These are phyloP conservation scores for Asbolus verrucosus DNA, from an alignment of 1,140 invertebrate genomes.

Conservation along the genomic window DNA sequence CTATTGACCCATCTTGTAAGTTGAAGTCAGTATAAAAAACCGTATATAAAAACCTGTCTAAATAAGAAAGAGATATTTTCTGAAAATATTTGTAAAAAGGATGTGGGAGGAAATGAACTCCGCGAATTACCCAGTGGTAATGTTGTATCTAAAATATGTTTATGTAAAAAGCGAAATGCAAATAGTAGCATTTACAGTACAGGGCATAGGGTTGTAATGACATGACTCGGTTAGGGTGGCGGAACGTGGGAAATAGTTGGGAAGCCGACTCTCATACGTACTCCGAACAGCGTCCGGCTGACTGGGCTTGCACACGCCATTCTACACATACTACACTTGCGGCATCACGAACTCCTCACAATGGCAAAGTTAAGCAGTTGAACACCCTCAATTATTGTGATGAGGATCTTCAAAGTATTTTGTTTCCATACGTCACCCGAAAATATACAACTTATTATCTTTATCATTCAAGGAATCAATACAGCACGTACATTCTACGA, in stretches of 20 bases:
- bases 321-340: conserved; percentile 34
- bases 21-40: too few relatives aligned
- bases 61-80: too few relatives aligned
- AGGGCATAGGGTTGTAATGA: conserved; percentile 52
- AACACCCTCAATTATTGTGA: conserved; percentile 32
- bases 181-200: conserved; percentile 46
- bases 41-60: too few relatives aligned
- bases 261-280: conserved; percentile 51
- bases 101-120: not conserved
- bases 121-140: not conserved
- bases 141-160: conserved; percentile 13
- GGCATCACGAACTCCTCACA: conserved; percentile 35
- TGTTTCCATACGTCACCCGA: too few relatives aligned
- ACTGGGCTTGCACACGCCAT: conserved; percentile 38
- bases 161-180: conserved; percentile 49
- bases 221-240: conserved; percentile 52
- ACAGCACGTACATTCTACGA: too few relatives aligned
- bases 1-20: too few relatives aligned
- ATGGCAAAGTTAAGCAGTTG: conserved; percentile 19
- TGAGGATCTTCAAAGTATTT: too few relatives aligned
- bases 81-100: too few relatives aligned
- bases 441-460: too few relatives aligned
- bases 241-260: conserved; percentile 54
- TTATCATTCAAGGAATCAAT: too few relatives aligned
- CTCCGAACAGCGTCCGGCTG: not conserved